A percentile compares a stretch with the other conserved stretches of the same genome.
Conservation (phyloP, 2,888 invertebrate genomes). For the Philereme vetulata region DNA sequence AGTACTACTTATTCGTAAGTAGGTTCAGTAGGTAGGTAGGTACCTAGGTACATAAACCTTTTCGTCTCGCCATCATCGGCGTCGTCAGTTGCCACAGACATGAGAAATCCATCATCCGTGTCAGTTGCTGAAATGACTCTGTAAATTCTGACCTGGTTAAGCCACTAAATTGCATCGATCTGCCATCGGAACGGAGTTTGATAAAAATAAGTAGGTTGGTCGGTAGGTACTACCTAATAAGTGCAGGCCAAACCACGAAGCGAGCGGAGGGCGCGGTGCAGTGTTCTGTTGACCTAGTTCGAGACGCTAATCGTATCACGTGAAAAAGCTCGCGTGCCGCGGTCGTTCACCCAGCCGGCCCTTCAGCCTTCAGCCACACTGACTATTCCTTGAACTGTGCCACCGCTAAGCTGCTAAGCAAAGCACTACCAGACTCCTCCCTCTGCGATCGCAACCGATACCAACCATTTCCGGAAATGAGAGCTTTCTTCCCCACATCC, state of each 20-base stretch:
- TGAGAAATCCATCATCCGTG: too few relatives aligned
- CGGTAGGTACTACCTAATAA: not conserved
- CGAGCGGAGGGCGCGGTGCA: conserved; percentile 49
- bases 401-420: not conserved
- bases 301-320: conserved; percentile 68
- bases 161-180: too few relatives aligned
- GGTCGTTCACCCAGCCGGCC: conserved; percentile 58
- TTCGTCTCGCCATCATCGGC: too few relatives aligned
- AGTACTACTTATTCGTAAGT: too few relatives aligned
- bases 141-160: too few relatives aligned
- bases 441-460: not conserved
- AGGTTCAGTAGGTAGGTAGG: too few relatives aligned
- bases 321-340: conserved; percentile 70
- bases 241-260: conserved; percentile 14
- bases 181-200: too few relatives aligned
- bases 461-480: not conserved
- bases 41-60: too few relatives aligned
- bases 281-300: conserved; percentile 70
- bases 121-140: too few relatives aligned
- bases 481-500: too few relatives aligned
- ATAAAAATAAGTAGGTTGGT: not conserved
- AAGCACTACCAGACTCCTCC: not conserved
- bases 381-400: too few relatives aligned
- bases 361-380: conserved; percentile 17
- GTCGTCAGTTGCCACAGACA: too few relatives aligned